Evolutionary conservation across 2,113 vertebrate genomes (phyloP).

Genomic region (Tamias sibiricus): DNA sequence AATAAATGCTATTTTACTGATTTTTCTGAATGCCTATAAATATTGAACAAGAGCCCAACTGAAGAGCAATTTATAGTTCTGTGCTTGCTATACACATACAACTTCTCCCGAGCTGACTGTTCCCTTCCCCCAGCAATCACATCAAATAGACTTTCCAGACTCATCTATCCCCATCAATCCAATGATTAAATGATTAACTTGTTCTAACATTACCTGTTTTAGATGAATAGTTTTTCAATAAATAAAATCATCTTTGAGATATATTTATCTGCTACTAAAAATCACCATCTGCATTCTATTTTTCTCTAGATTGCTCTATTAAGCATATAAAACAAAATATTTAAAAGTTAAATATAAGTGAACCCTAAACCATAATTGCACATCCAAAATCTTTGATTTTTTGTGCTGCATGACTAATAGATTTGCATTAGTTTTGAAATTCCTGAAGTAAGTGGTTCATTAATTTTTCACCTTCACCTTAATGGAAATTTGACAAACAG

Average conservation of each 20-base stretch:
- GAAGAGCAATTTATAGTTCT: background rate
- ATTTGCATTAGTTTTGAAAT: constrained; percentile 84
- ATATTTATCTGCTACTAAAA: constrained; percentile 45
- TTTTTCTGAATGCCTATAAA: background rate
- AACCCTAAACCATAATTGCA: constrained; percentile 62
- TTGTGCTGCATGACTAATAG: constrained; percentile 78
- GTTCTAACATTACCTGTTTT: background rate
- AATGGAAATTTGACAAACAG: constrained; percentile 86
- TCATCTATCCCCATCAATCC: background rate
- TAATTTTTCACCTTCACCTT: constrained; percentile 87
- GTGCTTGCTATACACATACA: background rate
- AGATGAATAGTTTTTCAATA: constrained; percentile 26
- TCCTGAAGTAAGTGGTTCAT: constrained; percentile 84
- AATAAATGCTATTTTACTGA: background rate
- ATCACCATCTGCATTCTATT: constrained; percentile 48
- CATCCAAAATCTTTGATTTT: constrained; percentile 69
- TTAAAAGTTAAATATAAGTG: constrained; percentile 59
- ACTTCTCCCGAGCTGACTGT: background rate
- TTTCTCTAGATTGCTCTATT: constrained; percentile 58
- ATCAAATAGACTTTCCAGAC: background rate
- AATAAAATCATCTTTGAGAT: constrained; percentile 51
- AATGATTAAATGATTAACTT: constrained; percentile 3
- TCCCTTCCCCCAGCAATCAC: background rate
- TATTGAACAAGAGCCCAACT: background rate
- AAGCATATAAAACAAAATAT: constrained; percentile 55